Evolutionary conservation across 2,113 vertebrate species (phyloP), one percentile per base, ranked within the genome.

Genomic region (Pangasianodon hypophthalmus): DNA sequence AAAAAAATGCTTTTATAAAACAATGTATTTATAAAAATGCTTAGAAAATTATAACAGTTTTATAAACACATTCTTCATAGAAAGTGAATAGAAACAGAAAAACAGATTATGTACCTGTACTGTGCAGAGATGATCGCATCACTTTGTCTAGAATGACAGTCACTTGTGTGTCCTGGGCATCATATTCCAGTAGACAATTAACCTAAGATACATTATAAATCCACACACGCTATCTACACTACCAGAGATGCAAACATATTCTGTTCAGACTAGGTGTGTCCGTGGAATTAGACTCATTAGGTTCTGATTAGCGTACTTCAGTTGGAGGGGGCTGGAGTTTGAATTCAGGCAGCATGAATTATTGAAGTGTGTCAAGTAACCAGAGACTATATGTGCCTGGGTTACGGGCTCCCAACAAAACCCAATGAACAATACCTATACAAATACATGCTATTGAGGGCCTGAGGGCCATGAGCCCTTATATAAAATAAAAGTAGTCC

Each of bases 311-410:
- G 48, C 0, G 41, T 50, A 67, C 62, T 71, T 44, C 56, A 79
- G 29, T 80, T 77, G 93, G 91, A 94, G 93, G 92, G 92, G 94
- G 93, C 94, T 95, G 95, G 95, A 95, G 93, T 95, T 95, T 88
- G 85, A 94, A 93, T 93, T 93, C 93, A 93, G 91, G 92, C 90
- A 82, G 60, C 94, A 96, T 96, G 93, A 96, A 96, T 96, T 93
- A 96, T 96, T 95, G 91, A 96, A 90, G 89, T 48, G 87, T 64
- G 87, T 88, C 92, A 87, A 93, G 96, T 94, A 96, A 96, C 94
- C 91, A 92, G 96, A 96, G 81, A 93, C 95, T 90, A 69, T 87
- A 88, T 84, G 85, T 90, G 91, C 92, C 92, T 91, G 41, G 88
- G 96, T 95, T 95, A 94, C 95, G 92, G 94, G 93, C 90, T 88